Percentiles rank a stretch among this genome's conserved stretches.
Conservation (phyloP, 2,113 vertebrate genomes). For the Mormyrus lacerda region DNA sequence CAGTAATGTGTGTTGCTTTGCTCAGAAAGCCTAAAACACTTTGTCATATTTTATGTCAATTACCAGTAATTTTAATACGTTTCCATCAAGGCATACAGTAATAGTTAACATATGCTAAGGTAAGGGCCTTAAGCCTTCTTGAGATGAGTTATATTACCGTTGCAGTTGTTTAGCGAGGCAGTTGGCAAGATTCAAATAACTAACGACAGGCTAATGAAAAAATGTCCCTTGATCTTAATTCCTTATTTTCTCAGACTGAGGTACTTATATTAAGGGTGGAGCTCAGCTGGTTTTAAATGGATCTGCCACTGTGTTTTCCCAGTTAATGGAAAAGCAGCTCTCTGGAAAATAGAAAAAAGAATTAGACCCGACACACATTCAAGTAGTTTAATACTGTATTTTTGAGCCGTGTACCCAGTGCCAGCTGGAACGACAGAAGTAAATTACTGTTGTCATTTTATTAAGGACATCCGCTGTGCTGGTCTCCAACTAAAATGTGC, state of each 20-base stretch:
- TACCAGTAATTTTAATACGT: constrained; percentile 90
- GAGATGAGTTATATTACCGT: constrained; percentile 86
- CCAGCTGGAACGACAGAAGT: constrained; percentile 95
- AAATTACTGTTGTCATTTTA: constrained; percentile 99
- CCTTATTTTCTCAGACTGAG: constrained; percentile 86
- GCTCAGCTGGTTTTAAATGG: constrained; percentile 96
- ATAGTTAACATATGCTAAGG: constrained; percentile 88
- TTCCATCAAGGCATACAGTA: constrained; percentile 92
- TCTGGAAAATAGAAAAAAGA: constrained; percentile 98
- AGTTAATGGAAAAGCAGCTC: constrained; percentile 99
- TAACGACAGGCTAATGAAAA: constrained; percentile 92
- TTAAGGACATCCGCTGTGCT: constrained; percentile 96
- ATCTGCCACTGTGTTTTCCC: constrained; percentile 93
- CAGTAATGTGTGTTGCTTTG: constrained; percentile 86
- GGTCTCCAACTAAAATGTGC: constrained; percentile 88
- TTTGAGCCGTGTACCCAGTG: constrained; percentile 87
- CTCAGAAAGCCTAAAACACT: constrained; percentile 91
- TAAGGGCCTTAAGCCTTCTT: constrained; percentile 80
- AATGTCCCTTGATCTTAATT: constrained; percentile 97
- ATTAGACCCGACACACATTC: constrained; percentile 97
- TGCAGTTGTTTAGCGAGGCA: constrained; percentile 68
- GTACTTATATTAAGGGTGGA: constrained; percentile 90
- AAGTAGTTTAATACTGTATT: constrained; percentile 95
- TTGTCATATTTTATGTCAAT: constrained; percentile 99
- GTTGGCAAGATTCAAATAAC: constrained; percentile 75